Percentiles rank a stretch among this genome's conserved stretches.
Conservation (phyloP, 2,888 invertebrate species). For the Microplitis manilae region DNA sequence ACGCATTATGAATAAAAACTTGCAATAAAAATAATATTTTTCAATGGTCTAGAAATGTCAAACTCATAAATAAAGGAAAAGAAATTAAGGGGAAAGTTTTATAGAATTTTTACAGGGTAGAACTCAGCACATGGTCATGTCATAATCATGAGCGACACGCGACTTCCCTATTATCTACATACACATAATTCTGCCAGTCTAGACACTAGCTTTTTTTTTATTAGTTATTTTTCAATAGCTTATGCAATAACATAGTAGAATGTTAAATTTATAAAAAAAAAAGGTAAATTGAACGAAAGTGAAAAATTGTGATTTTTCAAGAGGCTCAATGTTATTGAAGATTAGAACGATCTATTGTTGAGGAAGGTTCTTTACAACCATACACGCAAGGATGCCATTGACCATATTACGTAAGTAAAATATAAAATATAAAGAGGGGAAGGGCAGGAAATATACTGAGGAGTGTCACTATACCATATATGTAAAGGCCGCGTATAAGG, state of each 20-base stretch:
- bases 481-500: slow-evolving; percentile 28
- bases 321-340: slow-evolving; percentile 4
- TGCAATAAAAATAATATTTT: slow-evolving; percentile 8
- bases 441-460: slow-evolving; percentile 17
- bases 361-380: slow-evolving; percentile 10
- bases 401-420: slow-evolving; percentile 32
- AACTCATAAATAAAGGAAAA: not conserved
- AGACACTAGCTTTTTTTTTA: slow-evolving; percentile 49
- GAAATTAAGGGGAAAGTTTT: slow-evolving; percentile 34
- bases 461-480: slow-evolving; percentile 28
- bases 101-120: slow-evolving; percentile 41
- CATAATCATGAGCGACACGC: slow-evolving; percentile 51
- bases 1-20: slow-evolving; percentile 21
- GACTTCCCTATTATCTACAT: slow-evolving; percentile 19
- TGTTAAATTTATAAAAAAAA: not conserved
- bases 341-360: slow-evolving; percentile 12
- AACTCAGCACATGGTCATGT: slow-evolving; percentile 47
- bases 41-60: not conserved
- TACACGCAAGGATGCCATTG: slow-evolving; percentile 30
- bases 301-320: not conserved
- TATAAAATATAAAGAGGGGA: slow-evolving; percentile 8
- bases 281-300: not conserved
- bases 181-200: slow-evolving; percentile 41
- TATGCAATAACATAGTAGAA: not conserved
- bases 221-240: not conserved